These are phyloP conservation scores for Ypsolopha scabrella DNA, from an alignment of 2,888 invertebrate species.

Conservation along the genomic window DNA sequence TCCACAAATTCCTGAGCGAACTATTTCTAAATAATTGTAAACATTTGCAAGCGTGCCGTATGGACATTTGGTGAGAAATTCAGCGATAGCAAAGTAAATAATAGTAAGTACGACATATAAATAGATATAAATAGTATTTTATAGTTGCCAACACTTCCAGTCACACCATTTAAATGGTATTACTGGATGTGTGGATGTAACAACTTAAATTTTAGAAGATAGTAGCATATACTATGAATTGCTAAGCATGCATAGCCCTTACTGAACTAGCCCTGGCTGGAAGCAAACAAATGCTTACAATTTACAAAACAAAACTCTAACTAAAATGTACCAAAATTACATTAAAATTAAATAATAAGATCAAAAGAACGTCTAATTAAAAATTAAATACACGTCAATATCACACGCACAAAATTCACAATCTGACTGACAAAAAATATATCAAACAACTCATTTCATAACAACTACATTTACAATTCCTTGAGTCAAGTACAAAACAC, in stretches of 20 bases:
- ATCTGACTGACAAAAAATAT: not conserved
- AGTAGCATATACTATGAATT: conserved; percentile 63
- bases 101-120: conserved; percentile 60
- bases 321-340: conserved; percentile 14
- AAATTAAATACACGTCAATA: conserved; percentile 1
- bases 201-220: not conserved
- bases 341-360: conserved; percentile 1
- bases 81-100: conserved; percentile 22
- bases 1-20: conserved; percentile 39
- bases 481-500: too few relatives aligned
- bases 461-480: conserved; percentile 1
- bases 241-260: conserved; percentile 68
- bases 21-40: conserved; percentile 51
- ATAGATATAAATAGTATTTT: not conserved
- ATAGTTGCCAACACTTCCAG: not conserved
- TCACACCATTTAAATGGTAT: not conserved
- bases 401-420: not conserved
- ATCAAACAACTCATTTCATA: not conserved
- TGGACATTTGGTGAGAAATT: conserved; percentile 41
- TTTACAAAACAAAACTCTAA: conserved; percentile 56
- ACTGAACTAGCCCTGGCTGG: conserved; percentile 39
- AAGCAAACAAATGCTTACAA: conserved; percentile 71
- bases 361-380: not conserved
- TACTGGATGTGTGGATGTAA: not conserved
- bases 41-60: conserved; percentile 69